Evolutionary conservation across 2,888 invertebrate species (phyloP), one percentile per base, ranked within the genome.

Genomic region (Cabera pusaria): DNA sequence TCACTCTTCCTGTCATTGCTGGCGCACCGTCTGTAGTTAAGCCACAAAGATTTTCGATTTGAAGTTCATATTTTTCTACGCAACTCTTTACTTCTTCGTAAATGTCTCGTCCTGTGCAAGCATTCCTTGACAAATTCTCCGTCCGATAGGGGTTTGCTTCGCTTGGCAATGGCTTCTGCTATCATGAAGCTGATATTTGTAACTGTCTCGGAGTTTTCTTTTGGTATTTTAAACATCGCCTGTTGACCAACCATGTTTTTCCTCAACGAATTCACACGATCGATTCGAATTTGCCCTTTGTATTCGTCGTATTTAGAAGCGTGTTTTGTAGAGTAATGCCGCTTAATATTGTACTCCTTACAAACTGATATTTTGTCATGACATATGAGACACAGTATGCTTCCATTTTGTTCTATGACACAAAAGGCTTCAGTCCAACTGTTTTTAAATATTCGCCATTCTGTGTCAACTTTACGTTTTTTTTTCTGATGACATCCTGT

Each of bases 251-350:
- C 14, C 14, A 14, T 14, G 4, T 29, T 6, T 17, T 20, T 20
- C 19, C 9, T 29, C 11, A 19, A 5, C 8, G 9, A 2, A 21
- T 31, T 12, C 3, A 31, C 22, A 8, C 11, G 17, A 18, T 11
- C 19, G 2, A 10, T 5, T 19, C 28, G 28, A 28, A 28, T 10
- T 17, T 28, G 11, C 9, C 28, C 28, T 28, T 28, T 18, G 20
- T 19, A 28, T n/a, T 19, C 9, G 19, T 18, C 28, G 11, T 19
- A 28, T 19, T 28, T 28, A 28, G 9, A 19, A 19, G 28, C 19
- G 19, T 28, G 28, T 19, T 28, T 28, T 10, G 28, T 19, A 9
- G 18, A 18, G 28, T 28, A 28, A 11, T 28, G 28, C 18, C 28
- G 28, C 19, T 28, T 28, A 20, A 28, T 28, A 11, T 28, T 28